These are phyloP conservation scores for Pseudocheirus occidentalis DNA, from an alignment of 2,797 vertebrate genomes.

Conservation along the genomic window DNA sequence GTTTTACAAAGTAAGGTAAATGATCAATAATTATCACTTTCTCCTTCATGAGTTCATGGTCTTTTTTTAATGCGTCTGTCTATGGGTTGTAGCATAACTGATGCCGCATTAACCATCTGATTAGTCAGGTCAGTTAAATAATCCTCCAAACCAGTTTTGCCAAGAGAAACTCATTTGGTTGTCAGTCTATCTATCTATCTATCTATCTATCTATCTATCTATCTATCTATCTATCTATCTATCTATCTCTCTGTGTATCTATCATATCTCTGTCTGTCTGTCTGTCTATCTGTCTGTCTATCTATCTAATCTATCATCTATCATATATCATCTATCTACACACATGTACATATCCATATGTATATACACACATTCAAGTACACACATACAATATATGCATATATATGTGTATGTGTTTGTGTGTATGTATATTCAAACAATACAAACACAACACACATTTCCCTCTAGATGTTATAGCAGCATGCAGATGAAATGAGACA, in stretches of 20 bases:
- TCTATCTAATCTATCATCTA: too few relatives aligned
- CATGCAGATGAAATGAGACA: background rate
- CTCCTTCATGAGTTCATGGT: background rate
- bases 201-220: too few relatives aligned
- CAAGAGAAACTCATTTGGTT: background rate
- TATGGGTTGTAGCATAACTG: background rate
- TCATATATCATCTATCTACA: too few relatives aligned
- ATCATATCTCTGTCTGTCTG: too few relatives aligned
- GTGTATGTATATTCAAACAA: background rate
- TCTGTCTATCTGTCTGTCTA: too few relatives aligned
- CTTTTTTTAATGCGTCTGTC: background rate
- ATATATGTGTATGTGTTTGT: background rate
- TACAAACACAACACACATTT: background rate
- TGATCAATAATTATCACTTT: background rate
- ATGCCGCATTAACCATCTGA: background rate
- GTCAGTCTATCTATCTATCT: too few relatives aligned
- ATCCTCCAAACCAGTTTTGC: background rate
- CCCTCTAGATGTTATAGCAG: background rate
- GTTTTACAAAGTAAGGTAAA: background rate
- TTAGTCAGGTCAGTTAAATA: background rate
- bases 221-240: too few relatives aligned
- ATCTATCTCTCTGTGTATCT: too few relatives aligned
- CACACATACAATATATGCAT: too few relatives aligned
- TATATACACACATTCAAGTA: background rate
- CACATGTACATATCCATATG: too few relatives aligned